Conservation (phyloP, 2,113 vertebrate species). For the Gnathonemus echidnorhynchus region DNA sequence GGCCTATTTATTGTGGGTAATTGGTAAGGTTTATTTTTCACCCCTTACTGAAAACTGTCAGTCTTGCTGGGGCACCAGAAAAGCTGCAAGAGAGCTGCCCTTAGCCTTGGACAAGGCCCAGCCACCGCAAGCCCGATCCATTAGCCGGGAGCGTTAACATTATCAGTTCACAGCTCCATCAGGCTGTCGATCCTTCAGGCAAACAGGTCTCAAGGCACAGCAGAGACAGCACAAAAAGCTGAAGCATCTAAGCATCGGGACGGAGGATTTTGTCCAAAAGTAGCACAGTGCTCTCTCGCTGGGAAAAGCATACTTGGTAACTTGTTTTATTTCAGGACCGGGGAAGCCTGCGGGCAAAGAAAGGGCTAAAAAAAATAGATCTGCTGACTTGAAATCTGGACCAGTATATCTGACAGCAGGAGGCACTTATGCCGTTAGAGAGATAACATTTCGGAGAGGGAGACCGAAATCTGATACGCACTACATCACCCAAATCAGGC, state of each 20-base stretch:
- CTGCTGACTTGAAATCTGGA: background rate
- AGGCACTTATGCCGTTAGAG: background rate
- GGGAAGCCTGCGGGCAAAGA: background rate
- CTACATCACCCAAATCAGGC: background rate
- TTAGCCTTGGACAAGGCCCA: background rate
- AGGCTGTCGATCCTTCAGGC: background rate
- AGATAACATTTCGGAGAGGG: background rate
- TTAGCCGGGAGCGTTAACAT: background rate
- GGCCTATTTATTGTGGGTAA: background rate
- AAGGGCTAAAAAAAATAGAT: background rate
- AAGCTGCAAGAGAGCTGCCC: background rate
- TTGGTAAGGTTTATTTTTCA: background rate
- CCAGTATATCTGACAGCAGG: background rate
- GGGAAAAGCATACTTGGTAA: slow-evolving; percentile 5
- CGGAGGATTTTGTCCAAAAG: background rate
- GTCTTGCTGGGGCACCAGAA: background rate
- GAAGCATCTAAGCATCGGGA: background rate
- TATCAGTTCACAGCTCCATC: background rate
- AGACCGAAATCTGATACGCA: background rate
- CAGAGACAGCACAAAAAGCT: background rate
- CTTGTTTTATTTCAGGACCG: background rate
- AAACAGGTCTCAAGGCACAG: background rate
- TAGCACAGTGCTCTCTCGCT: background rate
- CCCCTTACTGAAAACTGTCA: background rate
- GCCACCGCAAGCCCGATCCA: background rate